phyloP scores from a whole-genome alignment of 2,113 vertebrate genomes.

The Zeus faber region DNA sequence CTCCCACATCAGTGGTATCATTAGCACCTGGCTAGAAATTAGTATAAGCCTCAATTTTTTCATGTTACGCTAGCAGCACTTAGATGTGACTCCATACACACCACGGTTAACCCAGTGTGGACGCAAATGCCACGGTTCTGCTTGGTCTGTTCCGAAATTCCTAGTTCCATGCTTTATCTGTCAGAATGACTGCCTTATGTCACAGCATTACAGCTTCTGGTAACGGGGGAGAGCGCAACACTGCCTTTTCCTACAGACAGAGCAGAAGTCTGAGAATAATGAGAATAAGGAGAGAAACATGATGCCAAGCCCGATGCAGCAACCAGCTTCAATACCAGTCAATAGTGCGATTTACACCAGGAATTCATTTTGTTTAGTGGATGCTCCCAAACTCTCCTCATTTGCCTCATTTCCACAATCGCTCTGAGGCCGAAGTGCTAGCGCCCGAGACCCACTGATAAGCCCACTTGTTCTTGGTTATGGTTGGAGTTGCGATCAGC shows the following conservation, averaged over 20 bases:
- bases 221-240: not conserved
- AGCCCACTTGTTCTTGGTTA: no score
- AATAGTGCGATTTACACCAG: no score
- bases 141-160: slow-evolving; percentile 5
- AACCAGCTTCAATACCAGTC: no score
- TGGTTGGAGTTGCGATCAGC: no score
- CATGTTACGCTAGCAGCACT: not conserved
- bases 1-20: slow-evolving; percentile 12
- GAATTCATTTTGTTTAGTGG: no score
- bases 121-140: not conserved
- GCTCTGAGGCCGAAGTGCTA: no score
- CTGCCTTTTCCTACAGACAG: not conserved
- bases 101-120: not conserved
- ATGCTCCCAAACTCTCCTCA: no score
- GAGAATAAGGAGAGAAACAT: no score
- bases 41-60: slow-evolving; percentile 5
- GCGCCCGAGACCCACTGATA: no score
- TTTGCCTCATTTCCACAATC: no score
- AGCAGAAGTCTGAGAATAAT: not conserved
- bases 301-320: no score
- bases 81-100: no score
- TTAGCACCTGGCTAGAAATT: slow-evolving; percentile 10
- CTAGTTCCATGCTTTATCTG: not conserved
- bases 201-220: slow-evolving; percentile 14
- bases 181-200: slow-evolving; percentile 5